phyloP scores from a whole-genome alignment of 2,113 vertebrate species.

The Tiliqua scincoides region DNA sequence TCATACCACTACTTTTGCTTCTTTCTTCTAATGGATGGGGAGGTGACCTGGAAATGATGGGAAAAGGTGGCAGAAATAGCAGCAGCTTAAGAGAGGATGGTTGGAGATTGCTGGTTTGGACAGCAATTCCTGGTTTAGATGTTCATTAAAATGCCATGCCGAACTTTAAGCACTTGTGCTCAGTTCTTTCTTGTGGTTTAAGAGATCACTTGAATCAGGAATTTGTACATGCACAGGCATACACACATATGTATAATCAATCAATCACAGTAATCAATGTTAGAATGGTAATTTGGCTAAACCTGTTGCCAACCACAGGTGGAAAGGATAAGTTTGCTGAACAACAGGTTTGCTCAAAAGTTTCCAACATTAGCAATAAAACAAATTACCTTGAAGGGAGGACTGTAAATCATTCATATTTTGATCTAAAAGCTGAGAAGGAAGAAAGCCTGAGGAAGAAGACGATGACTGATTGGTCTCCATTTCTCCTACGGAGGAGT shows the following conservation, averaged over 20 bases:
- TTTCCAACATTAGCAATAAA: not conserved
- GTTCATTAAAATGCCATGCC: no score
- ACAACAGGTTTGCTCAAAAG: not conserved
- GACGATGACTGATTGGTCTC: conserved; percentile 61
- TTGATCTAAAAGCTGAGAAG: conserved; percentile 93
- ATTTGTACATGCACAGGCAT: not conserved
- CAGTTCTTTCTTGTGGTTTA: no score
- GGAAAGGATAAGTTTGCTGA: not conserved
- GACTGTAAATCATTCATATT: conserved; percentile 84
- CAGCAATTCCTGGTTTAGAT: no score
- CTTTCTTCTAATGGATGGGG: no score
- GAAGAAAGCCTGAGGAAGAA: conserved; percentile 82
- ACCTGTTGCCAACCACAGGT: not conserved
- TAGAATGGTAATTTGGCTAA: not conserved
- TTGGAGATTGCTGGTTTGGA: no score
- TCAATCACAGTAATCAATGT: not conserved
- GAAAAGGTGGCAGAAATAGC: no score
- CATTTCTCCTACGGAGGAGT: conserved; percentile 61
- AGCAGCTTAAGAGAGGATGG: no score
- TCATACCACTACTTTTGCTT: no score
- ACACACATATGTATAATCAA: not conserved
- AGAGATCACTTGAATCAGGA: no score
- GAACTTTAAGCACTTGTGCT: no score
- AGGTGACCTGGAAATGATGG: no score
- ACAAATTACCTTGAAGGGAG: conserved; percentile 78